Evolutionary conservation across 2,113 vertebrate genomes (phyloP).

Genomic region (Psittacula cyanocephala): DNA sequence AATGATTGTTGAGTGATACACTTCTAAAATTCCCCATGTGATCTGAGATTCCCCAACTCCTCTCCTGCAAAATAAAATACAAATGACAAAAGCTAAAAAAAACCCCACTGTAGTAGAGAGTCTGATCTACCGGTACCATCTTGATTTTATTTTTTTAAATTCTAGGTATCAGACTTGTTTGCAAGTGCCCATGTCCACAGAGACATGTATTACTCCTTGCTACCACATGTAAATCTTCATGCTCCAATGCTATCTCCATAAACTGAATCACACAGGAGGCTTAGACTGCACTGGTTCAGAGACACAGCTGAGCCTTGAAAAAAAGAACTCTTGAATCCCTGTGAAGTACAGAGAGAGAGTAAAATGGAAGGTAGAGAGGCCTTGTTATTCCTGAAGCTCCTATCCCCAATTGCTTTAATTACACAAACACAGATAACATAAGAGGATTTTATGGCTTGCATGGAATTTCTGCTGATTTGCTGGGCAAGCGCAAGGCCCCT

Average conservation of each 20-base stretch:
- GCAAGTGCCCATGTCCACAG: constrained; percentile 26
- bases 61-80: constrained; percentile 55
- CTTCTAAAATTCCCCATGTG: constrained; percentile 54
- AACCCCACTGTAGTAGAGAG: not conserved
- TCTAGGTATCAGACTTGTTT: constrained; percentile 41
- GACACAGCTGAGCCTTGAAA: constrained; percentile 52
- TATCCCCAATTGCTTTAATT: constrained; percentile 60
- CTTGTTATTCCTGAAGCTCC: constrained; percentile 26
- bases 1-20: constrained; percentile 65
- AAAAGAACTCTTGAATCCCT: constrained; percentile 42
- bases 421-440: constrained; percentile 60
- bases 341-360: constrained; percentile 32
- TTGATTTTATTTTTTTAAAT: not conserved
- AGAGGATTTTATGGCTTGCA: constrained; percentile 72
- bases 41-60: constrained; percentile 44
- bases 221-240: constrained; percentile 17
- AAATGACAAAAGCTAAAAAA: constrained; percentile 52
- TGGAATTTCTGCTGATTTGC: constrained; percentile 60
- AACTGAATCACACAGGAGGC: not conserved
- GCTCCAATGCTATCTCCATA: constrained; percentile 25
- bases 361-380: constrained; percentile 29
- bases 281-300: constrained; percentile 26
- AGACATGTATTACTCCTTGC: not conserved
- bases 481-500: constrained; percentile 49
- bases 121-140: constrained; percentile 52